Evolutionary conservation across 2,888 invertebrate species (phyloP).

Genomic region (Hartigia nigra): DNA sequence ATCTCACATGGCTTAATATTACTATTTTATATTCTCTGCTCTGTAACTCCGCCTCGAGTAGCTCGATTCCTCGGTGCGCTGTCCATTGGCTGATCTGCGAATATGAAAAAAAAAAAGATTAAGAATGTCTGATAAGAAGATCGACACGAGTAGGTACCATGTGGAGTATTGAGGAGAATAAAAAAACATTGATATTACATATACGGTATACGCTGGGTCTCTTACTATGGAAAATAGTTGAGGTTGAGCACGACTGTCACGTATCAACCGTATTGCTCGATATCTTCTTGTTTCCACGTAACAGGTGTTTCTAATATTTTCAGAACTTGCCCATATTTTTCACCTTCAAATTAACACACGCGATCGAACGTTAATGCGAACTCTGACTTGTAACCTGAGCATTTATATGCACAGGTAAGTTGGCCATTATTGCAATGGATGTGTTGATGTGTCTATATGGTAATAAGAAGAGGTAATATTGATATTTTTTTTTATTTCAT

Average conservation of each 20-base stretch:
- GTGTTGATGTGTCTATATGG: not conserved
- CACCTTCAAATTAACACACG: not conserved
- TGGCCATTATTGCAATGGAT: not conserved
- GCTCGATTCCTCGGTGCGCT: not conserved
- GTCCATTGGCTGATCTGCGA: not conserved
- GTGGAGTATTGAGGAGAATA: not conserved
- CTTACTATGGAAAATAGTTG: not conserved
- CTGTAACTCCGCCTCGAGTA: not conserved
- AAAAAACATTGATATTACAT: not conserved
- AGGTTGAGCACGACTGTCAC: not conserved
- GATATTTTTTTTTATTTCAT: not conserved
- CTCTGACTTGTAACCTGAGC: too few relatives aligned
- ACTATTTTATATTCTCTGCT: conserved; percentile 45
- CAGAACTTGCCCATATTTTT: not conserved
- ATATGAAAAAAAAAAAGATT: not conserved
- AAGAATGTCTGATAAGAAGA: not conserved
- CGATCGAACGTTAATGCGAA: not conserved
- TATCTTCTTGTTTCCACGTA: not conserved
- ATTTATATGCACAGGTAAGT: too few relatives aligned
- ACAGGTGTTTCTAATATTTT: not conserved
- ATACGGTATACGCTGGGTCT: not conserved
- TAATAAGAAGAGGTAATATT: not conserved
- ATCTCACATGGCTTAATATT: conserved; percentile 56
- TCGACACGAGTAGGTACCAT: not conserved
- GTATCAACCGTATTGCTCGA: not conserved